Percentiles rank a stretch among this genome's conserved stretches.
Evolutionary conservation across 2,797 vertebrate genomes (phyloP).

Genomic region (Varecia variegata): DNA sequence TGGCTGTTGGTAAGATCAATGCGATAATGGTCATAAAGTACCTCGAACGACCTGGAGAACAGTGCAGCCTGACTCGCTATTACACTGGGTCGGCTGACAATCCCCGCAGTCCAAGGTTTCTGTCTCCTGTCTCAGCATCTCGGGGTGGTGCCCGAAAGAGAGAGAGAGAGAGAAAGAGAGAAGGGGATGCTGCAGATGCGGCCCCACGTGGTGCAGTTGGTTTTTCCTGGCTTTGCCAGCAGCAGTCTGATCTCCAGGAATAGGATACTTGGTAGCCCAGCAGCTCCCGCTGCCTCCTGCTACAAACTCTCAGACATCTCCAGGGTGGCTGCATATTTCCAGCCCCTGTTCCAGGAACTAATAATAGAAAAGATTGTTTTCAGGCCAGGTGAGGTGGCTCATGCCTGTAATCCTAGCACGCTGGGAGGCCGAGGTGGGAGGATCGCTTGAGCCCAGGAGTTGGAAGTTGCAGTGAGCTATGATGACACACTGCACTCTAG

Average conservation of each 20-base stretch:
- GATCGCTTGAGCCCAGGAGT: too few relatives aligned
- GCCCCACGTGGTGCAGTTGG: neutral
- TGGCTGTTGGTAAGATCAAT: neutral
- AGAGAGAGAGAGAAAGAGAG: neutral
- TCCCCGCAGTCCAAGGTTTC: neutral
- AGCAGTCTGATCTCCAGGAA: neutral
- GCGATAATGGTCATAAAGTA: neutral
- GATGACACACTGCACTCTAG: too few relatives aligned
- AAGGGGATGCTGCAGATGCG: rapidly evolving
- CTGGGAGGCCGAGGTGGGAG: too few relatives aligned
- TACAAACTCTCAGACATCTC: neutral
- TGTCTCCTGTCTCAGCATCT: neutral
- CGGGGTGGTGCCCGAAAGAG: neutral
- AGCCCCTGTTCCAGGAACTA: neutral
- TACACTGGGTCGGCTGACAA: neutral
- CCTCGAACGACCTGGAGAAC: neutral
- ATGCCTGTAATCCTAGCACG: too few relatives aligned
- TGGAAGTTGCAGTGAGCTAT: too few relatives aligned
- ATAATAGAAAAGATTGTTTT: neutral
- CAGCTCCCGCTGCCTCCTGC: neutral
- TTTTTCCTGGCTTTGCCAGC: neutral
- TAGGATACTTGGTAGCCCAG: neutral
- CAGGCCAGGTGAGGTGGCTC: neutral
- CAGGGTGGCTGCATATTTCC: neutral
- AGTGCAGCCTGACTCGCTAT: rapidly evolving